Base-by-base conservation (phyloP, 2,113 vertebrate genomes). In the Gobius niger region DNA sequence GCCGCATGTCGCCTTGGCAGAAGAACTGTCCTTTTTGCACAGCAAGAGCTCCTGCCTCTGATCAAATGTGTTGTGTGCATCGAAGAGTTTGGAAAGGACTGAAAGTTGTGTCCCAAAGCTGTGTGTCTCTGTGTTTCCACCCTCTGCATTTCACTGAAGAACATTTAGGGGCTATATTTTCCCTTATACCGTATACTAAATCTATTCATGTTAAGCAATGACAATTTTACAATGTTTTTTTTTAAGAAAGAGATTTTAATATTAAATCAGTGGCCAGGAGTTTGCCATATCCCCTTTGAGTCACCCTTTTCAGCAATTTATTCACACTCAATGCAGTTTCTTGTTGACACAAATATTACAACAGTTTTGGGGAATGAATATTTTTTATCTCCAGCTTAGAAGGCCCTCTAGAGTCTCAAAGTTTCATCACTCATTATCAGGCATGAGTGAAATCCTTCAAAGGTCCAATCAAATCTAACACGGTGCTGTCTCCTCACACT, bases 1-100 rank as follows among this genome's bases (percentile, higher is more conserved):
- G 80, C 86, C 84, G 85, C 81, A 85, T 86, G 78, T 82, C 82
- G 82, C 80, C 81, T 84, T 90, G 87, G 87, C 88, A 87, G 66
- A 59, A 19, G 78, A 91, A 84, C 77, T 87, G 81, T 89, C 75
- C 76, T 78, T 75, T 87, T 75, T 64, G 76, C 77, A 80, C 90
- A 83, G 82, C 82, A 12, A 81, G 87, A 60, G 84, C 61, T 63
- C 44, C 80, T 83, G 80, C 64, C 51, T 71, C 69, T 78, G 81
- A 89, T 87, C 78, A 82, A 79, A 72, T 81, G 76, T 82, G 78
- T 80, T 65, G 67, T 67, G 62, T 67, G 49, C 54, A 42, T 61
- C 19, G 49, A 52, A 54, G 63, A 56, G 61, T 49, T 54, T 53
- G 50, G 49, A 57, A 44, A 56, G 9, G 66, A 41, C 51, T 40